These are phyloP conservation scores for Andricus curvator DNA, from an alignment of 2,888 invertebrate genomes.

Conservation along the genomic window DNA sequence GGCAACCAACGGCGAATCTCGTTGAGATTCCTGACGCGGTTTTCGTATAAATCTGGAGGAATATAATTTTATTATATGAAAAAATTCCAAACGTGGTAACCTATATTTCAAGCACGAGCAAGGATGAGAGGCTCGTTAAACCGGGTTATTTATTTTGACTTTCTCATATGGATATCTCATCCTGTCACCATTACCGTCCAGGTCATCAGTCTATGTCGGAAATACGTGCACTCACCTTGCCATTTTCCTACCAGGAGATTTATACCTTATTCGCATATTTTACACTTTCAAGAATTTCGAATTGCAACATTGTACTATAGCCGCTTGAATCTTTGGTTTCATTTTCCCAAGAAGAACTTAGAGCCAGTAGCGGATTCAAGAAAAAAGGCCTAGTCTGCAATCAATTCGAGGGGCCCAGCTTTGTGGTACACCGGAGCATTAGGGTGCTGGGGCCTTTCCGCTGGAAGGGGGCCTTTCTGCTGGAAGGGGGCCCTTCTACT, in stretches of 20 bases:
- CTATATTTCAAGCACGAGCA: constrained; percentile 37
- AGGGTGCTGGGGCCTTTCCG: too few species aligned
- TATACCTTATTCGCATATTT: constrained; percentile 30
- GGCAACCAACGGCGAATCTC: constrained; percentile 48
- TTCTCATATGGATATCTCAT: constrained; percentile 39
- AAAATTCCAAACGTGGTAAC: constrained; percentile 56
- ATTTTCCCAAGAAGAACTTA: not conserved
- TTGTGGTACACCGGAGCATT: too few species aligned
- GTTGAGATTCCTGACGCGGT: constrained; percentile 66
- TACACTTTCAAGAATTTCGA: constrained; percentile 6
- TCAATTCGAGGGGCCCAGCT: too few species aligned
- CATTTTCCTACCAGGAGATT: constrained; percentile 19
- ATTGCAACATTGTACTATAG: not conserved
- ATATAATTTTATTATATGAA: constrained; percentile 70
- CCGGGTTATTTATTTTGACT: constrained; percentile 63
- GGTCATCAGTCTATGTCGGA: constrained; percentile 37
- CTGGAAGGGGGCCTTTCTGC: too few species aligned
- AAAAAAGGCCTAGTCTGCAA: too few species aligned
- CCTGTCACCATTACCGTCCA: constrained; percentile 35
- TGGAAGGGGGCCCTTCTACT: too few species aligned
- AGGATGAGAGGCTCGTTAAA: constrained; percentile 57
- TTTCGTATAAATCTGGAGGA: constrained; percentile 66
- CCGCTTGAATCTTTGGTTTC: not conserved
- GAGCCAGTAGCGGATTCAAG: too few species aligned
- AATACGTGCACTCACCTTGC: constrained; percentile 23